phyloP scores from a whole-genome alignment of 2,113 vertebrate species.

The Jacana jacana region DNA sequence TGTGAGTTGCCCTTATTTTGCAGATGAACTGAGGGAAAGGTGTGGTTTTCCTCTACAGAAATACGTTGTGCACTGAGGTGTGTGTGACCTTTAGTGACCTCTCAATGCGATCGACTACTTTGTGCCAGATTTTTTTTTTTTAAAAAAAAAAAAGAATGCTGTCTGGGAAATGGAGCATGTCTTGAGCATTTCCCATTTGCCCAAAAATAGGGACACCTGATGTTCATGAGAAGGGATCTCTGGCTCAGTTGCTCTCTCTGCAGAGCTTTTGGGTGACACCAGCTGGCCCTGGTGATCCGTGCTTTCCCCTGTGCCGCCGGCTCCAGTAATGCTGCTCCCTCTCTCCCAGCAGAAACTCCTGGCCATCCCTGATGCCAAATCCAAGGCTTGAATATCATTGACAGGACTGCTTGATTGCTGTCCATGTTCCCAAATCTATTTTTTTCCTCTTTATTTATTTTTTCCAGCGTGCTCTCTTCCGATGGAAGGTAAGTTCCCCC shows the following conservation, averaged over 20 bases:
- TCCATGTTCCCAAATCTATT: fast-evolving
- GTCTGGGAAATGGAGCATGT: not conserved
- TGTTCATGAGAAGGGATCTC: not conserved
- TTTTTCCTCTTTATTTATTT: no score
- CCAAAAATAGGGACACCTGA: not conserved
- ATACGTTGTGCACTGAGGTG: not conserved
- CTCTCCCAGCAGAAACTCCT: not conserved
- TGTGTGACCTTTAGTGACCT: not conserved
- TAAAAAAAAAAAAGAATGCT: not conserved
- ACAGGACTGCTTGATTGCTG: not conserved
- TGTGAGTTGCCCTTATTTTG: not conserved
- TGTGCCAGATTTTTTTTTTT: fast-evolving
- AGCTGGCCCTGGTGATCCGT: not conserved
- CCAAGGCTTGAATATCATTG: not conserved
- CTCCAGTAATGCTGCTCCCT: not conserved
- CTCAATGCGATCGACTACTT: not conserved
- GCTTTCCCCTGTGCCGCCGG: not conserved
- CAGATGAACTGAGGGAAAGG: not conserved
- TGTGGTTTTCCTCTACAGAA: not conserved
- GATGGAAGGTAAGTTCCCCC: not conserved
- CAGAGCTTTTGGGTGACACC: not conserved
- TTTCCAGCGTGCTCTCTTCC: not conserved
- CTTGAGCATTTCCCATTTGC: not conserved
- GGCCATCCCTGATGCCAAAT: not conserved
- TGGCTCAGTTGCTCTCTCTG: not conserved